phyloP scores from a whole-genome alignment of 2,113 vertebrate species.

The Plectropomus leopardus region DNA sequence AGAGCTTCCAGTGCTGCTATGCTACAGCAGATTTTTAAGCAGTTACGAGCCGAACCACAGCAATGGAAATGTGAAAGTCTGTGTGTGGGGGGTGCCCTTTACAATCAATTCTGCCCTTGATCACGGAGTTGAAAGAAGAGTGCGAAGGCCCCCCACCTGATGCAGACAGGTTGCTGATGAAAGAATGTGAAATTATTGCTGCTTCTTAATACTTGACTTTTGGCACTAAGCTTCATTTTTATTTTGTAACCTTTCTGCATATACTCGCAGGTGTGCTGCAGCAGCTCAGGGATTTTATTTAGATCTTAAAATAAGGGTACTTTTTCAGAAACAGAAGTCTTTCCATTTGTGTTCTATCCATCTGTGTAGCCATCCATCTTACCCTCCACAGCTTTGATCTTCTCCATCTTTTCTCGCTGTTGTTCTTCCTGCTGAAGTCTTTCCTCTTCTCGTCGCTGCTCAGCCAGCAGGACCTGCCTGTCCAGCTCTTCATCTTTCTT shows the following conservation, averaged over 20 bases:
- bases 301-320: neutral
- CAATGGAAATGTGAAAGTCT: constrained; percentile 33
- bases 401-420: constrained; percentile 92
- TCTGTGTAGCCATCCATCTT: constrained; percentile 68
- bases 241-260: constrained; percentile 2
- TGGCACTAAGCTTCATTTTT: neutral
- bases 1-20: constrained; percentile 33
- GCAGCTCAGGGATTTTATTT: neutral
- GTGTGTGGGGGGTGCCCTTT: constrained; percentile 23
- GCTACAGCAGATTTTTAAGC: constrained; percentile 36
- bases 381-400: constrained; percentile 96
- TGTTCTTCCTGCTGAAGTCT: constrained; percentile 92
- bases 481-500: constrained; percentile 93
- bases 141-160: constrained; percentile 24
- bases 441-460: constrained; percentile 95
- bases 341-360: neutral
- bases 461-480: constrained; percentile 91
- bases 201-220: constrained; percentile 38
- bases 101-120: constrained; percentile 34
- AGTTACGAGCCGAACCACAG: constrained; percentile 31
- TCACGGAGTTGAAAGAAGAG: neutral
- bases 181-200: constrained; percentile 33
- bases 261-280: neutral
- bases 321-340: neutral
- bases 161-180: constrained; percentile 43